Conservation (phyloP, 2,888 invertebrate genomes). For the Sicus ferrugineus region DNA sequence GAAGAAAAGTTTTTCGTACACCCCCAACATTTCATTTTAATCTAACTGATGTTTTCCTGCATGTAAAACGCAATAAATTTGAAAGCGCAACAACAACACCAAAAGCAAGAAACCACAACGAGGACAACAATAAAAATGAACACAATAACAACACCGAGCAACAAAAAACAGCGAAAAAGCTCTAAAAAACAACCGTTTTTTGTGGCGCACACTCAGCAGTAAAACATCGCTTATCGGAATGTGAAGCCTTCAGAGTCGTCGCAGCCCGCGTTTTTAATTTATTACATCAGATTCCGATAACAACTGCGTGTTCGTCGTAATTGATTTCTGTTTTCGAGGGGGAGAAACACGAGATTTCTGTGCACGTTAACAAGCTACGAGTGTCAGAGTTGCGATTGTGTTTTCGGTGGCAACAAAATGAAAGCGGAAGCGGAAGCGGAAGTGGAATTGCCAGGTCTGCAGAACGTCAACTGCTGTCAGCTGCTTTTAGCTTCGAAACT, state of each 20-base stretch:
- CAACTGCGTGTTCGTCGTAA: too few species aligned
- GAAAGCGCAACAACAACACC: not conserved
- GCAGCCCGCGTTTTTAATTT: not conserved
- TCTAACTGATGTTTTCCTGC: too few species aligned
- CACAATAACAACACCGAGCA: not conserved
- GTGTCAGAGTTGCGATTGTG: not conserved
- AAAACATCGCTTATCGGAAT: too few species aligned
- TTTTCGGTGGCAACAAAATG: not conserved
- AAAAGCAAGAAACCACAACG: not conserved
- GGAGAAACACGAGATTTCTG: not conserved
- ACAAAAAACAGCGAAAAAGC: not conserved
- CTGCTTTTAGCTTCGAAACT: not conserved
- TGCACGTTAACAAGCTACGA: not conserved
- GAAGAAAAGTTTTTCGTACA: too few species aligned
- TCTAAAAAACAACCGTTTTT: too few species aligned
- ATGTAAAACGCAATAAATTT: too few species aligned
- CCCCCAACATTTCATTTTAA: too few species aligned
- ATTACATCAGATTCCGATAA: slow-evolving; percentile 2
- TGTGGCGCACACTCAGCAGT: too few species aligned
- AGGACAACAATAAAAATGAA: not conserved
- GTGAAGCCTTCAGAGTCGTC: too few species aligned
- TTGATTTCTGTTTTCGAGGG: too few species aligned
- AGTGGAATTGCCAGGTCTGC: not conserved
- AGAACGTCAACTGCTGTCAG: not conserved
- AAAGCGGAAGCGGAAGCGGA: not conserved